These are phyloP conservation scores for Aphelinus certus DNA, from an alignment of 1,140 invertebrate species.

Conservation along the genomic window DNA sequence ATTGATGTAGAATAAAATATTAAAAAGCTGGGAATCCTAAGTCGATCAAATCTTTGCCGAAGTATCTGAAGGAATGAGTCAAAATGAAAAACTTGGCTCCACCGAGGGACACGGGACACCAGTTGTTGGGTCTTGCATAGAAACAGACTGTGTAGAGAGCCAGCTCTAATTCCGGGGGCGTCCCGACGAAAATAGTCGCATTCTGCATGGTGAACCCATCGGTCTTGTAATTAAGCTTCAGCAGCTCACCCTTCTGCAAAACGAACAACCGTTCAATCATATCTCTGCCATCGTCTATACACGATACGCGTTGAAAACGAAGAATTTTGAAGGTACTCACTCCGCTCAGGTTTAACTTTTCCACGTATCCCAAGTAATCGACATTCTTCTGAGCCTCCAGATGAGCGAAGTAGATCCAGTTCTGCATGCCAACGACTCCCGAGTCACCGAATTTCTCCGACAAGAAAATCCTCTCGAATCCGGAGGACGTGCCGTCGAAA, in stretches of 20 bases:
- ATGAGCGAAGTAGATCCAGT: conserved; percentile 83
- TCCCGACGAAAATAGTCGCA: conserved; percentile 86
- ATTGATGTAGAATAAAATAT: not conserved
- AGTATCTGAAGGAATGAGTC: conserved; percentile 76
- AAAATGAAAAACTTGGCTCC: conserved; percentile 75
- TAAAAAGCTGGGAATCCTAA: conserved; percentile 76
- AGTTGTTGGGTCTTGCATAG: conserved; percentile 74
- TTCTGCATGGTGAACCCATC: conserved; percentile 78
- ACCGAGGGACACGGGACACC: conserved; percentile 78
- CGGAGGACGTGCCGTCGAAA: conserved; percentile 82
- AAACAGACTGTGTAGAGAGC: conserved; percentile 89
- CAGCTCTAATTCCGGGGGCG: conserved; percentile 91
- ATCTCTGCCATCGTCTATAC: not conserved
- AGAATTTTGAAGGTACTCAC: conserved; percentile 65
- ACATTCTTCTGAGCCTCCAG: conserved; percentile 74
- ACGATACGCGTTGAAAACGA: not conserved
- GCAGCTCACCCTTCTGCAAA: conserved; percentile 71
- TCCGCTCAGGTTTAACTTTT: conserved; percentile 73
- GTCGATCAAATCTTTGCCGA: conserved; percentile 79
- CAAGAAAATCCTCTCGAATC: conserved; percentile 89
- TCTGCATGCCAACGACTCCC: conserved; percentile 82
- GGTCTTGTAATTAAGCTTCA: conserved; percentile 84
- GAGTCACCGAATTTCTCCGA: conserved; percentile 77
- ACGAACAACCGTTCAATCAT: conserved; percentile 40
- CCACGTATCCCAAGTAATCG: conserved; percentile 84